A percentile compares a stretch with the other conserved stretches of the same genome.
phyloP scores from a whole-genome alignment of 2,797 vertebrate species.

The Champsocephalus gunnari region DNA sequence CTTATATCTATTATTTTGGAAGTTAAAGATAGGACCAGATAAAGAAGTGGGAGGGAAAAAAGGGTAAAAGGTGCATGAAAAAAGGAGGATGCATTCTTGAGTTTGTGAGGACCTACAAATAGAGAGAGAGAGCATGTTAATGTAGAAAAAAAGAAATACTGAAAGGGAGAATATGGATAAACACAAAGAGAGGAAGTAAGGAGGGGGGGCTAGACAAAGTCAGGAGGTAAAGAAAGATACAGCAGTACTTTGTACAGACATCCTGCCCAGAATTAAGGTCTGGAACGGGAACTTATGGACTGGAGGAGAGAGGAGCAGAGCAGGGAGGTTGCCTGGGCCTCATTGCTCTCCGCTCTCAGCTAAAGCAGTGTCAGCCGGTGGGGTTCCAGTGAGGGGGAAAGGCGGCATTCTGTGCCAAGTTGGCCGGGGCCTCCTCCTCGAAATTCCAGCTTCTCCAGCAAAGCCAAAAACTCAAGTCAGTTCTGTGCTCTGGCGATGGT shows the following conservation, averaged over 20 bases:
- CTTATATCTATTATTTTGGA: constrained; percentile 31
- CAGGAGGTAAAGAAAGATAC: constrained; percentile 66
- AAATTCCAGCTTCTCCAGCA: constrained; percentile 85
- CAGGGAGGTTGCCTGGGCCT: constrained; percentile 75
- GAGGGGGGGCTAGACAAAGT: constrained; percentile 48
- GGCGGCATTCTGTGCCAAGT: constrained; percentile 81
- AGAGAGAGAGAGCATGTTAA: constrained; percentile 12
- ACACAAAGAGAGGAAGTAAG: constrained; percentile 15
- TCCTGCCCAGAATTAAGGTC: constrained; percentile 74
- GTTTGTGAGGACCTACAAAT: constrained; percentile 16
- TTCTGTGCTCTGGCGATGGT: constrained; percentile 81
- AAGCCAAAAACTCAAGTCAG: constrained; percentile 81
- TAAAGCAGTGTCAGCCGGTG: constrained; percentile 79
- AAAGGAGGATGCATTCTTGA: constrained; percentile 25
- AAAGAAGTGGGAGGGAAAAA: constrained; percentile 6
- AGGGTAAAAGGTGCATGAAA: constrained; percentile 17
- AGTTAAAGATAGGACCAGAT: constrained; percentile 27
- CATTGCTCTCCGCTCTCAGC: constrained; percentile 76
- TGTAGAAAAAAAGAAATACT: constrained; percentile 8
- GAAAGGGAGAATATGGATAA: constrained; percentile 38
- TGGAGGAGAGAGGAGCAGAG: constrained; percentile 63
- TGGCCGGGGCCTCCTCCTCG: constrained; percentile 81
- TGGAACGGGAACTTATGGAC: constrained; percentile 69
- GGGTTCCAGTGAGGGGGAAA: constrained; percentile 82
- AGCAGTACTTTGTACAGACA: constrained; percentile 78